Percentiles rank a stretch among this genome's conserved stretches.
Conservation (phyloP, 2,113 vertebrate genomes). For the Mormyrus iriodes region DNA sequence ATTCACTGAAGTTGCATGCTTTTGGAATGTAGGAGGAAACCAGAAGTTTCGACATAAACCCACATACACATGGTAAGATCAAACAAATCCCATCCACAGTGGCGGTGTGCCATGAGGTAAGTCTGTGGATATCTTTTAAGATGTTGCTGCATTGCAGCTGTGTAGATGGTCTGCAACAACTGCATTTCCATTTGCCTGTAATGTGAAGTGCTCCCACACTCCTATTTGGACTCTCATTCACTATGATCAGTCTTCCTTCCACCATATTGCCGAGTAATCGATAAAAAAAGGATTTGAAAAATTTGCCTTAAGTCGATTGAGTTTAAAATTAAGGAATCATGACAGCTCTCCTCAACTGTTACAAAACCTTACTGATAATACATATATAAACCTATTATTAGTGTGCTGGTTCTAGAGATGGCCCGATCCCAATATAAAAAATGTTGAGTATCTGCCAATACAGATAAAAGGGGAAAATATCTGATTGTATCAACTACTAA, state of each 20-base stretch:
- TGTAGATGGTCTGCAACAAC: not conserved
- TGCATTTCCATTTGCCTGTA: not conserved
- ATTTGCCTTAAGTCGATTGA: too few species aligned
- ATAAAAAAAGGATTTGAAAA: too few species aligned
- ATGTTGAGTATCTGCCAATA: too few species aligned
- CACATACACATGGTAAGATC: not conserved
- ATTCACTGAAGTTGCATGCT: not conserved
- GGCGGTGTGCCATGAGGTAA: not conserved
- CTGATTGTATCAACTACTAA: too few species aligned
- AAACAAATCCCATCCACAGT: not conserved
- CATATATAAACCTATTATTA: too few species aligned
- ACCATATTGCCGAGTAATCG: not conserved
- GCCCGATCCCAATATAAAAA: too few species aligned
- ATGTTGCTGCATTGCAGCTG: not conserved
- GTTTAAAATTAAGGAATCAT: too few species aligned
- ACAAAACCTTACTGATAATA: too few species aligned
- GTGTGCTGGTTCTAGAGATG: too few species aligned
- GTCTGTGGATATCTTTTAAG: not conserved
- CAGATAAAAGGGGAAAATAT: too few species aligned
- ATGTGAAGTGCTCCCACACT: not conserved
- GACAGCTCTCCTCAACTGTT: too few species aligned
- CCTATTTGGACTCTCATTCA: not conserved
- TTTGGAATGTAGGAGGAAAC: not conserved
- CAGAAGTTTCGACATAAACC: not conserved
- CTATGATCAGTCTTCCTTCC: not conserved